phyloP scores from a whole-genome alignment of 2,113 vertebrate species.

The Clarias magur region DNA sequence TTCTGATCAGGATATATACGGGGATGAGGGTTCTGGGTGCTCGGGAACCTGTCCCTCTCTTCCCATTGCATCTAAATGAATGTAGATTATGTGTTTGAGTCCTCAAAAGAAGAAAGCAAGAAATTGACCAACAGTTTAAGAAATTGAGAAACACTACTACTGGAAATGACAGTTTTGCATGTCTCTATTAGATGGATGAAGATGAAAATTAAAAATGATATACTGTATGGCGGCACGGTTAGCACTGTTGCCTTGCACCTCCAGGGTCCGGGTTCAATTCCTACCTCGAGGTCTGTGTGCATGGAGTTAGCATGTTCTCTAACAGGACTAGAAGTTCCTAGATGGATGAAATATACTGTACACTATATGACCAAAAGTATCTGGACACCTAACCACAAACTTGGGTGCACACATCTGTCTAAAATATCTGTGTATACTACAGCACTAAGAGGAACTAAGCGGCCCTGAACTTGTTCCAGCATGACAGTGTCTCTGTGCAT shows the following conservation, averaged over 20 bases:
- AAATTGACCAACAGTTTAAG: neutral
- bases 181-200: neutral
- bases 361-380: neutral
- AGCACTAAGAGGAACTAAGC: neutral
- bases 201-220: neutral
- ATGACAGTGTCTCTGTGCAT: neutral
- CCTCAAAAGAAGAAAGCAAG: neutral
- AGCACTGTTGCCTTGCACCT: neutral
- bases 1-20: neutral
- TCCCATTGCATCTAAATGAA: neutral
- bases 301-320: no score
- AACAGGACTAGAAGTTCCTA: no score
- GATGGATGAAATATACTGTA: neutral
- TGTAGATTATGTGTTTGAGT: neutral
- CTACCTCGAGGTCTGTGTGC: no score
- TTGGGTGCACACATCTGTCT: neutral
- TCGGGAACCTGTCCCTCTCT: neutral
- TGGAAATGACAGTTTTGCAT: neutral
- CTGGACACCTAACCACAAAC: neutral
- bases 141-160: neutral
- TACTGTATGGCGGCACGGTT: no score
- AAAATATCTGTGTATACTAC: neutral
- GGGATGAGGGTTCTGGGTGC: neutral
- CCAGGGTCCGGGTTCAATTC: no score
- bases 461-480: neutral